Conservation (phyloP, 2,113 vertebrate species). For the Prunella fulvescens region DNA sequence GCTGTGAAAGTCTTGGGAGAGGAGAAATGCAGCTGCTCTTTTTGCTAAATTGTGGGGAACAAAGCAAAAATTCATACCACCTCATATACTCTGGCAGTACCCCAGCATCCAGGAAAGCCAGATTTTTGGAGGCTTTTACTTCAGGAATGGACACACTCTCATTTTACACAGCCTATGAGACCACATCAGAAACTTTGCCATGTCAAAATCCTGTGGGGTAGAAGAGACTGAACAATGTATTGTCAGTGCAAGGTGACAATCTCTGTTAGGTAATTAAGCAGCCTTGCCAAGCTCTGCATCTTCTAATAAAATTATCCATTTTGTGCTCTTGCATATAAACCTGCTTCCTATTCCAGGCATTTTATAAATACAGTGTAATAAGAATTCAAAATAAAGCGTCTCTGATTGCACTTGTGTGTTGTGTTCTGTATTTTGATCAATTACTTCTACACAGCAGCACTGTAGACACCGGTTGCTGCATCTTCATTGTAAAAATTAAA, state of each 20-base stretch:
- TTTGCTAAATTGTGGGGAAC: background rate
- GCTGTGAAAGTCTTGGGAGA: background rate
- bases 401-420: background rate
- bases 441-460: background rate
- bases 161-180: background rate
- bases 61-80: background rate
- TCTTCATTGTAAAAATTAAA: background rate
- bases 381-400: constrained; percentile 65
- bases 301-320: background rate
- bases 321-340: constrained; percentile 6
- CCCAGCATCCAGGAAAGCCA: background rate
- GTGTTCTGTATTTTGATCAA: background rate
- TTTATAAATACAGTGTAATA: constrained; percentile 42
- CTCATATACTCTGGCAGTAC: background rate
- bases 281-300: background rate
- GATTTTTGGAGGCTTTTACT: background rate
- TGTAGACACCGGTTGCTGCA: background rate
- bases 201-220: background rate
- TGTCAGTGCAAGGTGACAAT: background rate
- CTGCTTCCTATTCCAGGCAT: background rate
- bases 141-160: background rate
- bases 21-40: background rate
- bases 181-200: background rate
- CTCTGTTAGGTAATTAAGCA: background rate
- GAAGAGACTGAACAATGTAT: background rate